Percentiles rank a stretch among this genome's conserved stretches.
These are phyloP conservation scores for Netelia fuscicornis DNA, from an alignment of 2,888 invertebrate genomes.

Conservation along the genomic window DNA sequence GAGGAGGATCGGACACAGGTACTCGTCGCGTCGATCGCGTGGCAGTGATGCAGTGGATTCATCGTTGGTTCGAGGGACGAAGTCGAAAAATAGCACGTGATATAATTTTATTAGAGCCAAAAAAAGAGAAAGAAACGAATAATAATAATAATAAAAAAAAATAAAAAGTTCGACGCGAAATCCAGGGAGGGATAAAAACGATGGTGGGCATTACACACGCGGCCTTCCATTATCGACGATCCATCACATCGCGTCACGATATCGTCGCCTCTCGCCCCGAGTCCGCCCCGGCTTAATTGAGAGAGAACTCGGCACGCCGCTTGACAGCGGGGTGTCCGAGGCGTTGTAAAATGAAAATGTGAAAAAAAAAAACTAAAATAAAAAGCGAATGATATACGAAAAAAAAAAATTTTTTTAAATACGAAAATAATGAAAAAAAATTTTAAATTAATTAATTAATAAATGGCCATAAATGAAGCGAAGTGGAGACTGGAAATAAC, in stretches of 20 bases:
- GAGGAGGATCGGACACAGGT: slow-evolving; percentile 28
- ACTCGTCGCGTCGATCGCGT: slow-evolving; percentile 49
- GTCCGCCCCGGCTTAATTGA: slow-evolving; percentile 51
- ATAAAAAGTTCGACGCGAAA: slow-evolving; percentile 40
- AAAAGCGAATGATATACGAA: background rate
- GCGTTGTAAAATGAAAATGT: slow-evolving; percentile 40
- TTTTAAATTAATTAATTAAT: background rate
- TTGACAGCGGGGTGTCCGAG: slow-evolving; percentile 26
- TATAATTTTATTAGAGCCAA: background rate
- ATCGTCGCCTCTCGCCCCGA: slow-evolving; percentile 33
- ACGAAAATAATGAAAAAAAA: no score
- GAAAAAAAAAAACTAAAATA: background rate
- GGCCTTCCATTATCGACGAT: slow-evolving; percentile 63
- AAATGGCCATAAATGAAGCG: background rate
- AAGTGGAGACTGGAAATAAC: background rate
- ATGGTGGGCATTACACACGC: slow-evolving; percentile 55
- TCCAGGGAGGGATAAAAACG: slow-evolving; percentile 46
- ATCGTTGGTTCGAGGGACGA: slow-evolving; percentile 42
- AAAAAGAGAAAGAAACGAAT: slow-evolving; percentile 22
- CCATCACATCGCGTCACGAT: slow-evolving; percentile 60
- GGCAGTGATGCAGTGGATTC: slow-evolving; percentile 50
- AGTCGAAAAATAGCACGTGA: slow-evolving; percentile 57
- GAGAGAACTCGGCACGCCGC: slow-evolving; percentile 37
- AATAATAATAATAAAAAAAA: slow-evolving; percentile 44
- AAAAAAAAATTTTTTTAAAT: no score